These are phyloP conservation scores for Micrastur ruficollis DNA, from an alignment of 2,797 vertebrate genomes.

Conservation along the genomic window DNA sequence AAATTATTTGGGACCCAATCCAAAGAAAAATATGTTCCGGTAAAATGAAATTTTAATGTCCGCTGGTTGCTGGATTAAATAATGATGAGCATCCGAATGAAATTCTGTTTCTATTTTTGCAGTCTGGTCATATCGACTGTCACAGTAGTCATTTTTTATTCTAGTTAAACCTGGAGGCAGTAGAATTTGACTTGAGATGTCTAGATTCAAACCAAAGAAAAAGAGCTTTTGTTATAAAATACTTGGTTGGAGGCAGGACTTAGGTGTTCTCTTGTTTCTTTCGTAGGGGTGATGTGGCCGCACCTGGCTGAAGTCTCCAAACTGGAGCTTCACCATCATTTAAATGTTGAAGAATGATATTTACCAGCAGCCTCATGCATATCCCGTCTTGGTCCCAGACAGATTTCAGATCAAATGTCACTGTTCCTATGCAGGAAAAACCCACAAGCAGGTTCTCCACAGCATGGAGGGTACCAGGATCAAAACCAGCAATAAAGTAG, in stretches of 20 bases:
- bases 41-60: slow-evolving; percentile 28
- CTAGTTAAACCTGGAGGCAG: slow-evolving; percentile 21
- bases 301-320: accelerated
- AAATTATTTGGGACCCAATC: background rate
- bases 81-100: background rate
- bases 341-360: background rate
- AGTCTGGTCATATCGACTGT: background rate
- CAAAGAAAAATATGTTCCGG: background rate
- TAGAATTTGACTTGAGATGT: background rate
- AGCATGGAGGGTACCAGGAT: background rate
- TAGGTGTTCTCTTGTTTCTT: background rate
- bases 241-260: background rate
- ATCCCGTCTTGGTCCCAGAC: background rate
- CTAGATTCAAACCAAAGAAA: background rate
- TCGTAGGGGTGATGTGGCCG: background rate
- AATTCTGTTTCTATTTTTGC: slow-evolving; percentile 28
- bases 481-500: background rate
- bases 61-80: background rate
- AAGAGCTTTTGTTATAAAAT: background rate
- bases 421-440: background rate
- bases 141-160: background rate
- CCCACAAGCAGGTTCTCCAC: background rate
- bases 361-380: background rate
- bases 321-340: background rate
- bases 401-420: background rate